Base-by-base conservation (phyloP, 2,888 invertebrate species). In the Tinea pellionella region DNA sequence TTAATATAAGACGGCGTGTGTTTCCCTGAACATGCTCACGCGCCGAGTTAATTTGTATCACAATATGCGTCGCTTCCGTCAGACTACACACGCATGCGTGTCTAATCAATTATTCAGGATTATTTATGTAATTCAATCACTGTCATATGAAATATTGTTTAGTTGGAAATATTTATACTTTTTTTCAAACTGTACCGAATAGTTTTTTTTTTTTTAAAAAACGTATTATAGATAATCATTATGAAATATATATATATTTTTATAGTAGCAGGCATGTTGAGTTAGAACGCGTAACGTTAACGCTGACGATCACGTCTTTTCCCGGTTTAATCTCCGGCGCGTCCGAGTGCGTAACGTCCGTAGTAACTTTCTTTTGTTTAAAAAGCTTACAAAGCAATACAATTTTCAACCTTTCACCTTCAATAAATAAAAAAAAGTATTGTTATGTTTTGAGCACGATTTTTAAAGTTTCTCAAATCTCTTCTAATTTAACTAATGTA, bases 21-120 rank as follows among this genome's bases (percentile, higher is more conserved):
- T 18, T 53, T 53, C 53, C 53, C 18, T 24, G 53, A 18, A n/a
- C 53, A 53, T 24, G 53, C 53, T 19, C 53, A 53, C 24, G 53
- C 53, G 53, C 24, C 24, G 53, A 8, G 9, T 53, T 16, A 24
- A 53, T 7, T 24, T 19, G 19, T n/a, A 51, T n/a, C 24, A 53
- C 24, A 47, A 24, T 15, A 53, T 53, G 53, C 19, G 53, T 53
- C 24, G 53, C 53, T 53, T 53, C 53, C 53, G 53, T 53, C 53
- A 24, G 24, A 13, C 47, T 13, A 16, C n/a, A n/a, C 41, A 47
- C 15, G 16, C 47, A 16, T 15, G 9, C 47, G 15, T 15, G 47
- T 15, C n/a, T 9, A 47, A 47, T 47, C 47, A 8, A 47, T 47
- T 47, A 37, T 37, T 37, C 9, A 37, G 37, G 37, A 12, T 37